These are phyloP conservation scores for Psephotus haematonotus DNA, from an alignment of 2,113 vertebrate genomes.

Conservation along the genomic window DNA sequence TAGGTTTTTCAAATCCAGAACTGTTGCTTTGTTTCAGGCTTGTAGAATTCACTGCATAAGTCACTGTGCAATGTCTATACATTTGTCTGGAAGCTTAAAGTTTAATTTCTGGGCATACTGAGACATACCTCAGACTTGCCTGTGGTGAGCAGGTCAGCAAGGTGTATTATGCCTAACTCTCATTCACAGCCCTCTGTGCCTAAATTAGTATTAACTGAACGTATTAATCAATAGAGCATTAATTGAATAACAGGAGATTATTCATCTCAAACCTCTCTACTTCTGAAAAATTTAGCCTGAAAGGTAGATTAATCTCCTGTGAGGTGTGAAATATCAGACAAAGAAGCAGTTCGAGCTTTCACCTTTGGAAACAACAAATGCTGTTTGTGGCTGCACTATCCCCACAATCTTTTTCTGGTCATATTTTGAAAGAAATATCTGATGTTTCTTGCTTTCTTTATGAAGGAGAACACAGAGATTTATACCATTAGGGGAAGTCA, in stretches of 20 bases:
- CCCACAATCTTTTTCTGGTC: not conserved
- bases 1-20: not conserved
- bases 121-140: not conserved
- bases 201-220: constrained; percentile 4
- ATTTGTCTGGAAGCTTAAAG: not conserved
- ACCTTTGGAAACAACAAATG: not conserved
- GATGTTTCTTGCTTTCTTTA: not conserved
- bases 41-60: not conserved
- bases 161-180: not conserved
- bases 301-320: not conserved
- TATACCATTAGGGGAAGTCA: not conserved
- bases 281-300: not conserved
- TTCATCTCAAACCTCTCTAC: not conserved
- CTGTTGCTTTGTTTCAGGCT: not conserved
- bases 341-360: not conserved
- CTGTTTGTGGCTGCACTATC: not conserved
- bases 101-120: not conserved
- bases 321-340: not conserved
- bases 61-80: not conserved
- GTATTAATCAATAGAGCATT: not conserved
- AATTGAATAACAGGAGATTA: not conserved
- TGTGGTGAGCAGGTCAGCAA: not conserved
- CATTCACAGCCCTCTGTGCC: not conserved
- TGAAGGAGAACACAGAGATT: not conserved
- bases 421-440: not conserved